Percentiles rank a stretch among this genome's conserved stretches.
Evolutionary conservation across 2,888 invertebrate genomes (phyloP).

Genomic region (Drosophila stalkeri): DNA sequence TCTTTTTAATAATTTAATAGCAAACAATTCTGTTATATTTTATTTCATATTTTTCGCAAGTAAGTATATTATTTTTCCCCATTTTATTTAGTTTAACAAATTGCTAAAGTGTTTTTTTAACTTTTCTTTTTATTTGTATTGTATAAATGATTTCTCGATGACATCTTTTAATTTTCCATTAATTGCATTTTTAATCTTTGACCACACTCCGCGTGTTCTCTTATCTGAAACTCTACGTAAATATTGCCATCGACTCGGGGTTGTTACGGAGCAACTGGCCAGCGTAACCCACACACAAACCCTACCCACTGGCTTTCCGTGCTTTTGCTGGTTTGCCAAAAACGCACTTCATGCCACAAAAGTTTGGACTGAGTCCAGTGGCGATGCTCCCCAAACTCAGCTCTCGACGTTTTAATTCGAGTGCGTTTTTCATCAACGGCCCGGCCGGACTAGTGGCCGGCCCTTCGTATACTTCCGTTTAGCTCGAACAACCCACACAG

Average conservation of each 20-base stretch:
- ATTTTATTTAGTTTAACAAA: too few relatives aligned
- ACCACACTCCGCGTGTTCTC: not conserved
- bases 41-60: too few relatives aligned
- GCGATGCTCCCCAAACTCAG: slow-evolving; percentile 12
- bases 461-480: slow-evolving; percentile 64
- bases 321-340: slow-evolving; percentile 18
- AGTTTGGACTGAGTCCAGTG: slow-evolving; percentile 46
- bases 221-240: slow-evolving; percentile 46
- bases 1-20: too few relatives aligned
- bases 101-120: too few relatives aligned
- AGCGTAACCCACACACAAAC: not conserved
- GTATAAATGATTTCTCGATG: not conserved
- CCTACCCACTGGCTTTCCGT: not conserved
- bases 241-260: slow-evolving; percentile 53
- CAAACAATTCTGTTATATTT: too few relatives aligned
- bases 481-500: slow-evolving; percentile 53
- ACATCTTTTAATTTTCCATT: slow-evolving; percentile 15
- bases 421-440: slow-evolving; percentile 79
- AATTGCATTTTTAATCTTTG: slow-evolving; percentile 28
- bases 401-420: slow-evolving; percentile 71
- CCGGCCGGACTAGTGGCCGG: slow-evolving; percentile 30
- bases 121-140: not conserved
- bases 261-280: slow-evolving; percentile 27
- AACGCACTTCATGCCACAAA: slow-evolving; percentile 53
- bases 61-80: too few relatives aligned